Percentiles rank a stretch among this genome's conserved stretches.
Evolutionary conservation across 2,888 invertebrate genomes (phyloP).

Genomic region (Xanthia togata): DNA sequence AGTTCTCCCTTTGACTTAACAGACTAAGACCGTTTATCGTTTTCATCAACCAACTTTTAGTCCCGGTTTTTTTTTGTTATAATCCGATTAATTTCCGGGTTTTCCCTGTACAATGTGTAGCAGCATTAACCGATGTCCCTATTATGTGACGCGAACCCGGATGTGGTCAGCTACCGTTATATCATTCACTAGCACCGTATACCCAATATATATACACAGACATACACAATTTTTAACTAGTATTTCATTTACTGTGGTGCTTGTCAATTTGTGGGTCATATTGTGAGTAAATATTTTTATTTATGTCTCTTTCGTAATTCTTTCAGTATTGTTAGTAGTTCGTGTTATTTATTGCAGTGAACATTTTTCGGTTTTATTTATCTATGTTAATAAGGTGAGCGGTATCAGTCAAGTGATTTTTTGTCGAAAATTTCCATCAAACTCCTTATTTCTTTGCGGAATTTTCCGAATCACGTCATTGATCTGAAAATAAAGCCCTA

Average conservation of each 20-base stretch:
- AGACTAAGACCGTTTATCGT: too few relatives aligned
- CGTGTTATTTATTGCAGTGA: neutral
- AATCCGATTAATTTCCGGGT: constrained; percentile 19
- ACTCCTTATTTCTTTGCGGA: neutral
- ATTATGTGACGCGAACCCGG: constrained; percentile 78
- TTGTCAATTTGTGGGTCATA: constrained; percentile 50
- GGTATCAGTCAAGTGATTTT: too few relatives aligned
- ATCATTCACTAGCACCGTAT: constrained; percentile 69
- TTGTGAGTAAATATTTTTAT: constrained; percentile 54
- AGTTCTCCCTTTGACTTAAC: neutral
- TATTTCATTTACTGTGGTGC: constrained; percentile 48
- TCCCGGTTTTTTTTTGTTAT: neutral
- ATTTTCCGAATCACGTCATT: neutral
- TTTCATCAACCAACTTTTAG: neutral
- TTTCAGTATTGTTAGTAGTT: neutral
- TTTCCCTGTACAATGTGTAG: constrained; percentile 35
- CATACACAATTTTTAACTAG: constrained; percentile 54
- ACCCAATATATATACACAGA: constrained; percentile 72
- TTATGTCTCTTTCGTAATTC: constrained; percentile 10
- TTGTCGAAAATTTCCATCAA: neutral
- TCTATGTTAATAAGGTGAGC: neutral
- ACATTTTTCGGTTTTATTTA: neutral
- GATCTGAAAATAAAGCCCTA: too few relatives aligned
- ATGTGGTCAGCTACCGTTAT: constrained; percentile 79
- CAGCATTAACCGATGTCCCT: constrained; percentile 69